Conservation (phyloP, 1,140 invertebrate species). For the Bombus affinis region DNA sequence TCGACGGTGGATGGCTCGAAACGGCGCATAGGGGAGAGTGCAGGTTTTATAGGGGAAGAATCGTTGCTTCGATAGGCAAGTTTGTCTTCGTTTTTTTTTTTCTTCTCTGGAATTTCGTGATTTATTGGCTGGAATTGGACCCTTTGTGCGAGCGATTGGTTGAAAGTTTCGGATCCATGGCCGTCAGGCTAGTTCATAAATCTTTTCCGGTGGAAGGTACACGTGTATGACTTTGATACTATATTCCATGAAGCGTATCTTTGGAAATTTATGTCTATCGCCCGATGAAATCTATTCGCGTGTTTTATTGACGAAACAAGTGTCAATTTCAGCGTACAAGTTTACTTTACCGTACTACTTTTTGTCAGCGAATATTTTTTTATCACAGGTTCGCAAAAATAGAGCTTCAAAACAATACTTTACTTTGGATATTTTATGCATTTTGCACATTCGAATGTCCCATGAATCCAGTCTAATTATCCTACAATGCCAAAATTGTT, state of each 20-base stretch:
- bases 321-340: not conserved
- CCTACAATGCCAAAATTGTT: not conserved
- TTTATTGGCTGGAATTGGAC: not conserved
- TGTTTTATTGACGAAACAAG: not conserved
- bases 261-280: not conserved
- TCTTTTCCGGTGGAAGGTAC: not conserved
- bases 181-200: not conserved
- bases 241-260: not conserved
- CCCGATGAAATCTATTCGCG: not conserved
- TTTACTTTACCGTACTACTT: too few relatives aligned
- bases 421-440: too few relatives aligned
- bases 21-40: not conserved
- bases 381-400: too few relatives aligned
- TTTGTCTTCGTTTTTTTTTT: not conserved
- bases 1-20: not conserved
- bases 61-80: not conserved
- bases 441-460: not conserved
- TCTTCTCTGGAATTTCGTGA: not conserved
- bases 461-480: too few relatives aligned
- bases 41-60: not conserved
- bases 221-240: not conserved
- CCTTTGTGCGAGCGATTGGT: not conserved
- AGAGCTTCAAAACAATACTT: not conserved
- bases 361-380: too few relatives aligned
- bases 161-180: conserved; percentile 5